A percentile compares a stretch with the other conserved stretches of the same genome.
Conservation (phyloP, 2,113 vertebrate species). For the Equus quagga region DNA sequence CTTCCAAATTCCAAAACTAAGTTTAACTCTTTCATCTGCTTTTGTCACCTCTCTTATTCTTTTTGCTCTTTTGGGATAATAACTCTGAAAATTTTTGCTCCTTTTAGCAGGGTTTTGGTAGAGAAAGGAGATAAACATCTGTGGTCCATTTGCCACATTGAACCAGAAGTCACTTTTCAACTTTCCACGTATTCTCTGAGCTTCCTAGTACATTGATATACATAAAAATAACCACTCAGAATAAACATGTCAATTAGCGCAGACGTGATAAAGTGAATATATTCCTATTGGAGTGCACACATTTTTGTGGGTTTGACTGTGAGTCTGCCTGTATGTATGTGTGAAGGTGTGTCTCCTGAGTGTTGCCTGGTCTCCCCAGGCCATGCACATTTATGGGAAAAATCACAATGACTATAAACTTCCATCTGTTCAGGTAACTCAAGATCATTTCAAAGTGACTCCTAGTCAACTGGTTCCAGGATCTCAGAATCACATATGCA, state of each 20-base stretch:
- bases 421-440: background rate
- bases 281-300: background rate
- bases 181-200: background rate
- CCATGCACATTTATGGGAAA: background rate
- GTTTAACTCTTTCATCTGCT: background rate
- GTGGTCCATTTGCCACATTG: background rate
- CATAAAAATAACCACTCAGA: background rate
- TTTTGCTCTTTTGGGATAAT: background rate
- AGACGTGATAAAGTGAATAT: no score
- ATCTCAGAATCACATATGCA: background rate
- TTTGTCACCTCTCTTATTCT: background rate
- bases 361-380: background rate
- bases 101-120: background rate
- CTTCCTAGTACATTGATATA: background rate
- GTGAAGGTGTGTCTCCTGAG: background rate
- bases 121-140: background rate
- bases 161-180: background rate
- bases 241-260: background rate
- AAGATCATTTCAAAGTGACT: background rate
- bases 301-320: background rate
- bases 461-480: background rate
- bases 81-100: background rate
- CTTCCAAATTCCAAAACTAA: background rate
- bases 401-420: background rate
- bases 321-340: no score